Percentiles rank a stretch among this genome's conserved stretches.
phyloP scores from a whole-genome alignment of 2,113 vertebrate genomes.

The Neotoma lepida region DNA sequence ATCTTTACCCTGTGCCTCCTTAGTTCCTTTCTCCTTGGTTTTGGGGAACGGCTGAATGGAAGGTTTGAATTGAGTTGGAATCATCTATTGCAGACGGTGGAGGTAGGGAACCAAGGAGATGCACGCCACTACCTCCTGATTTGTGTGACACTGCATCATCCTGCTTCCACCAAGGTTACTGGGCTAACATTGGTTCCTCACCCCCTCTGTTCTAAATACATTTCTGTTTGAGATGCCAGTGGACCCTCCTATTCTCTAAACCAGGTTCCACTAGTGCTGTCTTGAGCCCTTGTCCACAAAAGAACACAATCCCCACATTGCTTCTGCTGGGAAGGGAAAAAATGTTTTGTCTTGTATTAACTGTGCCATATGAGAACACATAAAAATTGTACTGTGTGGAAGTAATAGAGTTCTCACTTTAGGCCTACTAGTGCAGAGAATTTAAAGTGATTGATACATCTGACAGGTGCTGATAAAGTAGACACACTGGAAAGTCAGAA shows the following conservation, averaged over 20 bases:
- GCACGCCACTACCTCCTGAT: rapidly evolving
- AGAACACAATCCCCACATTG: rapidly evolving
- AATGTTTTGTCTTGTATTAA: not conserved
- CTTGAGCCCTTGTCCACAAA: not conserved
- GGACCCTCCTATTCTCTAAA: not conserved
- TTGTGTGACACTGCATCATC: too few species aligned
- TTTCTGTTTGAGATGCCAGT: not conserved
- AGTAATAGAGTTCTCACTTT: not conserved
- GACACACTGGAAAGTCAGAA: not conserved
- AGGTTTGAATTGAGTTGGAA: not conserved
- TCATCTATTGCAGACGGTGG: not conserved
- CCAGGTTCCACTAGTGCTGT: rapidly evolving
- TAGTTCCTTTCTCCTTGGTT: not conserved
- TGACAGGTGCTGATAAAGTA: rapidly evolving
- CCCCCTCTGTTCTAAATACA: not conserved
- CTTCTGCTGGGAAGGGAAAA: not conserved
- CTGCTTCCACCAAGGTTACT: not conserved
- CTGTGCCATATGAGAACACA: not conserved
- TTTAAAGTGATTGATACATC: rapidly evolving
- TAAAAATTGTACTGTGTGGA: not conserved
- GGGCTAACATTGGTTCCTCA: not conserved
- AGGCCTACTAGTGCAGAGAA: too few species aligned
- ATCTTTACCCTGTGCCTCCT: not conserved
- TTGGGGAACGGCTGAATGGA: not conserved
- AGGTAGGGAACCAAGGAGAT: not conserved